phyloP scores from a whole-genome alignment of 2,797 vertebrate genomes.

The Protosalanx chinensis region DNA sequence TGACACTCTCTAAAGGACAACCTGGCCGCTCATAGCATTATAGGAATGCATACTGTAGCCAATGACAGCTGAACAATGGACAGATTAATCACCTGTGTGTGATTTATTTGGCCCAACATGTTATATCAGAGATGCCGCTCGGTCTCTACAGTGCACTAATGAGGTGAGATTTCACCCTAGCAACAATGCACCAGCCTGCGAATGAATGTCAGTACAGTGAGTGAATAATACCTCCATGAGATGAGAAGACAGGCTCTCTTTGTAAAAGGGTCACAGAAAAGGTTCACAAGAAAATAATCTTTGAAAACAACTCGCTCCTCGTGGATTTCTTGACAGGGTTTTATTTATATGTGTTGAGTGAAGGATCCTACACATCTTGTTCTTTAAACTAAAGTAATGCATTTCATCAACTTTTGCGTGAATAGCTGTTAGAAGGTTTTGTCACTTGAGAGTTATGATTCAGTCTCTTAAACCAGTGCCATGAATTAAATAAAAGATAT shows the following conservation, averaged over 20 bases:
- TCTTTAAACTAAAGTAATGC: slow-evolving; percentile 12
- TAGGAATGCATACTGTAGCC: slow-evolving; percentile 62
- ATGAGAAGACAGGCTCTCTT: slow-evolving; percentile 23
- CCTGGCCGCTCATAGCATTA: slow-evolving; percentile 70
- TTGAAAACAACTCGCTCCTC: slow-evolving; percentile 1
- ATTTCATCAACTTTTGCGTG: slow-evolving; percentile 1
- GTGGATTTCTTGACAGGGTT: not conserved
- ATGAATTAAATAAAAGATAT: slow-evolving; percentile 59
- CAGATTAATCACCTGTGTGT: slow-evolving; percentile 55
- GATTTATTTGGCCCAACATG: slow-evolving; percentile 41
- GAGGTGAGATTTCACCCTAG: slow-evolving; percentile 42
- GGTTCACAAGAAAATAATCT: slow-evolving; percentile 16
- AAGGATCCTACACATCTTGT: slow-evolving; percentile 10
- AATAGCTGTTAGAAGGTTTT: not conserved
- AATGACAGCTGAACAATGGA: slow-evolving; percentile 38
- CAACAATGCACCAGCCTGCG: slow-evolving; percentile 11
- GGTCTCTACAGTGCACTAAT: slow-evolving; percentile 51
- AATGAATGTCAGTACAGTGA: slow-evolving; percentile 32
- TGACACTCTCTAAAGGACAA: slow-evolving; percentile 66
- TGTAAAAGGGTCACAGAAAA: slow-evolving; percentile 23
- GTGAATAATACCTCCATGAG: slow-evolving; percentile 38
- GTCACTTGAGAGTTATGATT: slow-evolving; percentile 56
- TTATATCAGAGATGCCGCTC: slow-evolving; percentile 47
- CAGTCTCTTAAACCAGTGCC: slow-evolving; percentile 55
- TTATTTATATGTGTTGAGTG: slow-evolving; percentile 13